Evolutionary conservation across 2,113 vertebrate species (phyloP), one percentile per base, ranked within the genome.

Genomic region (Spermophilus dauricus): DNA sequence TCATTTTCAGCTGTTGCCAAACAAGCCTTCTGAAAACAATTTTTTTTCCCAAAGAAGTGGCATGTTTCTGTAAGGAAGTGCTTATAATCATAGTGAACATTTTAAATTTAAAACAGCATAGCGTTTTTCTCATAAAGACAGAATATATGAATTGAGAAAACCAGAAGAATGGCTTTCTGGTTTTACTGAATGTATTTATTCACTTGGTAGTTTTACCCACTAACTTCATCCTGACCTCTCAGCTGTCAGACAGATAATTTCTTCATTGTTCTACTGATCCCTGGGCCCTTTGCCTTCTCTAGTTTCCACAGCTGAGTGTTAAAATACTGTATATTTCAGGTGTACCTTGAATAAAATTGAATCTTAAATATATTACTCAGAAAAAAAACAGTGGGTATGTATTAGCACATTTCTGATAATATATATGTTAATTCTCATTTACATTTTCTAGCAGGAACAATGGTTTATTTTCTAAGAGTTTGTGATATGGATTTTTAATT

Each of bases 401-500:
- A 95, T 95, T 28, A 95, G 45, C 26, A 65, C 26, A 85, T 97
- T 76, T 92, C 26, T 95, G 45, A 67, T 69, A 85, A 77, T 77
- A 51, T 42, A 51, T 70, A 28, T 95, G 4, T 12, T 95, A 37
- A 93, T 93, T 93, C 67, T 89, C n/a, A 97, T 80, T 93, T 93
- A 48, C 26, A 86, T 85, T 96, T 98, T 85, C 34, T 4, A 58
- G 10, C 90, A 97, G 12, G 30, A 76, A 83, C 97, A 91, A 93
- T 96, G 0, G 17, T 92, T 90, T 97, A 8, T 65, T 97, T 97
- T 92, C 2, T 86, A 70, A 97, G 7, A 97, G 78, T 91, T 73
- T 98, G 67, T 87, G 89, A 67, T 53, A 63, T 90, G 32, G 97
- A 39, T 5, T 98, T 98, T 98, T 97, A 98, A 97, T 96, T 81